phyloP scores from a whole-genome alignment of 2,888 invertebrate genomes.

The Drosophila ochracea region DNA sequence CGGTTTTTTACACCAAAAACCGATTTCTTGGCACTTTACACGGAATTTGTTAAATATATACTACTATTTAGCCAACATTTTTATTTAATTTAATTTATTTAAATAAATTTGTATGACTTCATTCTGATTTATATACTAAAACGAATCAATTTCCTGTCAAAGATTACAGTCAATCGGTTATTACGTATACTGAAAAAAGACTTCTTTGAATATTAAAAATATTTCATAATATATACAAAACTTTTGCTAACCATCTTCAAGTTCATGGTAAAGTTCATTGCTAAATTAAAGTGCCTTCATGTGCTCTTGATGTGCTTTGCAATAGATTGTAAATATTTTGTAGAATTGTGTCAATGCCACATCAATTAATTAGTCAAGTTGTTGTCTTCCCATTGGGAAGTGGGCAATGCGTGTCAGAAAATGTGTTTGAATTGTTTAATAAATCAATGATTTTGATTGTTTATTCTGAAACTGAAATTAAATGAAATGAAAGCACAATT shows the following conservation, averaged over 20 bases:
- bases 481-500: not conserved
- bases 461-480: not conserved
- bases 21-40: not conserved
- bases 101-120: not conserved
- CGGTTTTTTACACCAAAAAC: too few species aligned
- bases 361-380: not conserved
- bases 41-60: not conserved
- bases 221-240: not conserved
- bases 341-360: conserved; percentile 1
- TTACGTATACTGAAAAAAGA: not conserved
- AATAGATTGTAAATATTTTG: not conserved
- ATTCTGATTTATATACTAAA: not conserved
- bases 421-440: not conserved
- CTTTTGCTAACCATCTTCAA: not conserved
- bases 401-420: not conserved
- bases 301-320: not conserved
- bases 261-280: not conserved
- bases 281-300: not conserved
- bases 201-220: not conserved
- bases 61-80: not conserved
- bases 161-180: not conserved
- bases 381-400: not conserved
- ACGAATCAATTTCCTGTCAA: not conserved
- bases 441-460: conserved; percentile 1
- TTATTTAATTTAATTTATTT: not conserved